Percentiles rank a stretch among this genome's conserved stretches.
These are phyloP conservation scores for Bombyx mori DNA, from an alignment of 1,140 invertebrate species.

Conservation along the genomic window ASM3026992v2 NC_085131.1:6917501-6918000, in stretches of 20 bases:
- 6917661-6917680: too few relatives aligned
- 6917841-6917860: conserved; percentile 30
- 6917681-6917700: too few relatives aligned
- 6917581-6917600: background rate
- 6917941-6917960: conserved; percentile 18
- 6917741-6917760: conserved; percentile 20
- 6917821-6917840: conserved; percentile 12
- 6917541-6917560: too few relatives aligned
- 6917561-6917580: background rate
- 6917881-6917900: conserved; percentile 13
- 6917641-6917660: too few relatives aligned
- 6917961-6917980: background rate
- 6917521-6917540: too few relatives aligned
- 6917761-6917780: conserved; percentile 21
- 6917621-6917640: too few relatives aligned
- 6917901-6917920: conserved; percentile 1
- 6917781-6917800: conserved; percentile 34
- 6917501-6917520: too few relatives aligned
- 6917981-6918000: too few relatives aligned
- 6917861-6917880: conserved; percentile 25
- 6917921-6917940: conserved; percentile 10
- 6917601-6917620: too few relatives aligned
- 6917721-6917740: too few relatives aligned
- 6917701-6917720: too few relatives aligned
- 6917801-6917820: conserved; percentile 9